Evolutionary conservation across 1,140 invertebrate genomes (phyloP).

Genomic region (Nasonia giraulti): DNA sequence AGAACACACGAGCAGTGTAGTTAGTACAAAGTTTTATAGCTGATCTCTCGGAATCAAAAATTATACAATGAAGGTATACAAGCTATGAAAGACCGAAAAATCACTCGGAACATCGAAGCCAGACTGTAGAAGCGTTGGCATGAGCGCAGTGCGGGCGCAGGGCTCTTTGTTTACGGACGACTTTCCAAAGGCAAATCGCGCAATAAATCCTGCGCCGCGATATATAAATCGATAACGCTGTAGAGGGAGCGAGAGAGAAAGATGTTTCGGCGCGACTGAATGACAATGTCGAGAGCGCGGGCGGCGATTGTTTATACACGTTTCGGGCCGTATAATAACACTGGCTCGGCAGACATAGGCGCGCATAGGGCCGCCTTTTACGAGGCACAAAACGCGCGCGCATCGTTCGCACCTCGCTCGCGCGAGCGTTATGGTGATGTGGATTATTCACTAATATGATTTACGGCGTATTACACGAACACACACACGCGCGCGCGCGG

Average conservation of each 20-base stretch:
- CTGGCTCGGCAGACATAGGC: neutral
- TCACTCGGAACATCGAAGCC: constrained; percentile 42
- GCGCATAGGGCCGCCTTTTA: constrained; percentile 51
- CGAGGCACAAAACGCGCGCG: constrained; percentile 49
- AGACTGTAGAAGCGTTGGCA: constrained; percentile 1
- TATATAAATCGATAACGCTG: constrained; percentile 36
- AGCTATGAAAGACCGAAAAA: neutral
- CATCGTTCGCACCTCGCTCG: constrained; percentile 43
- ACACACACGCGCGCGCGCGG: constrained; percentile 52
- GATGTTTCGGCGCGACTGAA: constrained; percentile 29
- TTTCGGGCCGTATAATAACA: neutral
- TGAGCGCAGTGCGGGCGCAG: neutral
- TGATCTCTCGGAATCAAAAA: neutral
- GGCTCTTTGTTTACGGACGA: constrained; percentile 36
- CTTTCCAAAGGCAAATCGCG: constrained; percentile 21
- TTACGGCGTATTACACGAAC: constrained; percentile 71
- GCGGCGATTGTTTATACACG: neutral
- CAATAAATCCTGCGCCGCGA: constrained; percentile 26
- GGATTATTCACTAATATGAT: constrained; percentile 76
- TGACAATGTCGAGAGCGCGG: constrained; percentile 41
- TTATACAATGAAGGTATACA: too few relatives aligned
- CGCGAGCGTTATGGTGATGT: constrained; percentile 62
- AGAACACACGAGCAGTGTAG: neutral
- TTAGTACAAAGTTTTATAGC: too few relatives aligned
- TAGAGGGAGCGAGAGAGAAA: constrained; percentile 5